Conservation (phyloP, 2,113 vertebrate genomes). For the Tautogolabrus adspersus region DNA sequence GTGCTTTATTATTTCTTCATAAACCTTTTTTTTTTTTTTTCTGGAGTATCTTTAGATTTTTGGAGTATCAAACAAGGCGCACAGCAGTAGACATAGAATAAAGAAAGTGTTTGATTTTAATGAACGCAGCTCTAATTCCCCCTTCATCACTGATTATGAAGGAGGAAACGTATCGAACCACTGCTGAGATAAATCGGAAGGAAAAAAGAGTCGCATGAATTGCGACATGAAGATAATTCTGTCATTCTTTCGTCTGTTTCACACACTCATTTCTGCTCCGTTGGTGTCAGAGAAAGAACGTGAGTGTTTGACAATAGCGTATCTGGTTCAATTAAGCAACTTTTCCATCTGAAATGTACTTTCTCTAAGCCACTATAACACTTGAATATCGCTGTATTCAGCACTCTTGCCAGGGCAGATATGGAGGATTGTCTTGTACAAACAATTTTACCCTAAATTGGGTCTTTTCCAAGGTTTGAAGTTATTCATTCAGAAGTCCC, state of each 20-base stretch:
- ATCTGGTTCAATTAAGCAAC: slow-evolving; percentile 79
- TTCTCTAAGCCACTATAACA: slow-evolving; percentile 75
- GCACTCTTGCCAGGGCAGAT: slow-evolving; percentile 67
- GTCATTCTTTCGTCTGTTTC: slow-evolving; percentile 70
- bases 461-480: slow-evolving; percentile 63
- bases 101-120: slow-evolving; percentile 73
- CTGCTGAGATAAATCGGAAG: slow-evolving; percentile 72
- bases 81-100: slow-evolving; percentile 57
- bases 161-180: slow-evolving; percentile 73
- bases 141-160: slow-evolving; percentile 71
- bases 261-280: slow-evolving; percentile 67
- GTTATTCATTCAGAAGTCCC: slow-evolving; percentile 73
- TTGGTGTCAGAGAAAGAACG: slow-evolving; percentile 63
- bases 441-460: slow-evolving; percentile 67
- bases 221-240: slow-evolving; percentile 71
- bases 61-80: slow-evolving; percentile 43
- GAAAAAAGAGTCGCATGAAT: slow-evolving; percentile 68
- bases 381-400: slow-evolving; percentile 66
- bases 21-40: slow-evolving; percentile 23
- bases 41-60: slow-evolving; percentile 44
- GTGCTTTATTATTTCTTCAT: not conserved
- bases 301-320: slow-evolving; percentile 71
- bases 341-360: slow-evolving; percentile 71
- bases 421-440: slow-evolving; percentile 72
- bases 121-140: slow-evolving; percentile 71